Conservation (phyloP, 2,888 invertebrate species). For the Boloria selene region DNA sequence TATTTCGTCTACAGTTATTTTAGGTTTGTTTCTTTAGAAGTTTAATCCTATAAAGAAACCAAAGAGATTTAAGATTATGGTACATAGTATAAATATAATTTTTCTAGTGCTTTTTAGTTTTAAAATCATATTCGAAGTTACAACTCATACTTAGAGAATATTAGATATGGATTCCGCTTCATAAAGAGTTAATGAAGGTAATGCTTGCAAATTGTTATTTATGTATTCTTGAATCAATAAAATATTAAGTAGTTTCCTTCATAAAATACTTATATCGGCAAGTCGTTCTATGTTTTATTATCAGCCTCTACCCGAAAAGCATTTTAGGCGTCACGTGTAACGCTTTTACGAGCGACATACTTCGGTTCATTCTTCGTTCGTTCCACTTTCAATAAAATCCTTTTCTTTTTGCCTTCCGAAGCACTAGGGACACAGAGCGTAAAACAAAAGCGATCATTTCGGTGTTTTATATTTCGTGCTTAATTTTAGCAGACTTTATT, state of each 20-base stretch:
- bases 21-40: not conserved
- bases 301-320: not conserved
- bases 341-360: slow-evolving; percentile 14
- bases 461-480: not conserved
- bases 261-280: too few relatives aligned
- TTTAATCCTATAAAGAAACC: too few relatives aligned
- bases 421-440: not conserved
- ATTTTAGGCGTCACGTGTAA: not conserved
- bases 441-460: not conserved
- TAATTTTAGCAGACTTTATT: not conserved
- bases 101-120: too few relatives aligned
- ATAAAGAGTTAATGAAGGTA: too few relatives aligned
- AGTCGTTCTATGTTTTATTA: not conserved
- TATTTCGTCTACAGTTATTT: not conserved
- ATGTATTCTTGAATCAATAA: too few relatives aligned
- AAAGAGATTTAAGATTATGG: too few relatives aligned
- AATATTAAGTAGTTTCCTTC: too few relatives aligned
- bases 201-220: too few relatives aligned
- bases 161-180: too few relatives aligned
- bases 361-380: slow-evolving; percentile 22
- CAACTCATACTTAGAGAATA: too few relatives aligned
- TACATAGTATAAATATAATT: too few relatives aligned
- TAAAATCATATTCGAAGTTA: too few relatives aligned
- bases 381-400: slow-evolving; percentile 47
- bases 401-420: slow-evolving; percentile 38